These are phyloP conservation scores for Dromiciops gliroides DNA, from an alignment of 2,113 vertebrate genomes.

Conservation along the genomic window DNA sequence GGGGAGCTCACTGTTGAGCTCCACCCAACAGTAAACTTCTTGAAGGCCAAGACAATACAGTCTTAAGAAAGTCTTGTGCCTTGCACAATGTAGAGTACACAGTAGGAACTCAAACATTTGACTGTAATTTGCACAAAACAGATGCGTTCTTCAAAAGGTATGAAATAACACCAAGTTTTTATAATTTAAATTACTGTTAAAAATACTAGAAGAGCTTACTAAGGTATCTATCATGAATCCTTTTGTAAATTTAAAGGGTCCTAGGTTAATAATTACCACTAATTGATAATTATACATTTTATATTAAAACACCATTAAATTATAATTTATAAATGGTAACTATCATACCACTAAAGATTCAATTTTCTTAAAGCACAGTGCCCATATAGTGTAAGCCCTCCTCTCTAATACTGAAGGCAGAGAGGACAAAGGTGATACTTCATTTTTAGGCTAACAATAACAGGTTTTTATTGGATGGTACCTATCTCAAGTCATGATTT, in stretches of 20 bases:
- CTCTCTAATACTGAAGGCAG: not conserved
- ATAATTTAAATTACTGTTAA: not conserved
- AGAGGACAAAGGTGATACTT: constrained; percentile 23
- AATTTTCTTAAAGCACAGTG: constrained; percentile 3
- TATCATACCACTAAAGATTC: not conserved
- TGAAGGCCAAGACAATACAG: too few relatives aligned
- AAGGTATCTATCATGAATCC: not conserved
- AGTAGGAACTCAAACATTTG: not conserved
- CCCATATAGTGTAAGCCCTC: not conserved
- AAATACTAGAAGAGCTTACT: not conserved
- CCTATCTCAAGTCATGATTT: constrained; percentile 27
- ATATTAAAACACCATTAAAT: too few relatives aligned
- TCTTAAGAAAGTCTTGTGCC: not conserved
- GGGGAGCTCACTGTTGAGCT: not conserved
- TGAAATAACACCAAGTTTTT: too few relatives aligned
- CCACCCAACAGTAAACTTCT: not conserved
- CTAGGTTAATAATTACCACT: not conserved
- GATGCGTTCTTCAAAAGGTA: too few relatives aligned
- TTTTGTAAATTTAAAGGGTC: constrained; percentile 2
- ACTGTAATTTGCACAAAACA: not conserved
- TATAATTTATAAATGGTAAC: too few relatives aligned
- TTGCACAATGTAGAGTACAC: not conserved
- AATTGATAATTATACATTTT: not conserved
- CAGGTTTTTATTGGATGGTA: not conserved
- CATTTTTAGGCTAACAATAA: not conserved